A percentile compares a stretch with the other conserved stretches of the same genome.
Conservation (phyloP, 2,888 invertebrate species). For the Ectemnius cavifrons region DNA sequence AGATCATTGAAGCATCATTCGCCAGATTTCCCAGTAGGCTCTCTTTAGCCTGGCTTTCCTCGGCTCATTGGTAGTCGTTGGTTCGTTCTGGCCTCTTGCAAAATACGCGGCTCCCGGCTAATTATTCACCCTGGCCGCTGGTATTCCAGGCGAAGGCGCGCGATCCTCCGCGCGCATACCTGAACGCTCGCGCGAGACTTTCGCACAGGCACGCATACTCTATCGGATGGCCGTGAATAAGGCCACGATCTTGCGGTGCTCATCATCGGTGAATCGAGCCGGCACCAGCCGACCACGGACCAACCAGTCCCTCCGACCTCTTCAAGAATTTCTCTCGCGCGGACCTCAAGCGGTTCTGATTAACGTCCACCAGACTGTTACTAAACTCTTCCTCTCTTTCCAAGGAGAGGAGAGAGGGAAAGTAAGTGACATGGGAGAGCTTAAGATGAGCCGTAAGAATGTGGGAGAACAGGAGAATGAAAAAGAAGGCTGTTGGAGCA, state of each 20-base stretch:
- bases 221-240: conserved; percentile 42
- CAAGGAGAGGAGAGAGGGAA: too few species aligned
- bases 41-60: background rate
- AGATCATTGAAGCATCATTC: background rate
- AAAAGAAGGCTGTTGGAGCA: too few species aligned
- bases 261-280: background rate
- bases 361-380: too few species aligned
- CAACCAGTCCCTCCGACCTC: too few species aligned
- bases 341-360: too few species aligned
- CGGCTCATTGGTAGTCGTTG: conserved; percentile 3
- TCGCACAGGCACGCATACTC: conserved; percentile 29
- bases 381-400: too few species aligned
- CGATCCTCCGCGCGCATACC: conserved; percentile 29
- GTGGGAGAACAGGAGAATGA: too few species aligned
- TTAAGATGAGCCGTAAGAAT: too few species aligned
- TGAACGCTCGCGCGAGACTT: conserved; percentile 37
- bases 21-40: background rate
- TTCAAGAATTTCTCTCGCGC: too few species aligned
- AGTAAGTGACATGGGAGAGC: too few species aligned
- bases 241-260: conserved; percentile 39
- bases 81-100: background rate
- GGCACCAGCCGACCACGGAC: too few species aligned
- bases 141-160: conserved; percentile 10
- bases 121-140: conserved; percentile 8
- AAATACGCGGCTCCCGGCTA: background rate